phyloP scores from a whole-genome alignment of 2,113 vertebrate species.

The Bujurquina vittata region DNA sequence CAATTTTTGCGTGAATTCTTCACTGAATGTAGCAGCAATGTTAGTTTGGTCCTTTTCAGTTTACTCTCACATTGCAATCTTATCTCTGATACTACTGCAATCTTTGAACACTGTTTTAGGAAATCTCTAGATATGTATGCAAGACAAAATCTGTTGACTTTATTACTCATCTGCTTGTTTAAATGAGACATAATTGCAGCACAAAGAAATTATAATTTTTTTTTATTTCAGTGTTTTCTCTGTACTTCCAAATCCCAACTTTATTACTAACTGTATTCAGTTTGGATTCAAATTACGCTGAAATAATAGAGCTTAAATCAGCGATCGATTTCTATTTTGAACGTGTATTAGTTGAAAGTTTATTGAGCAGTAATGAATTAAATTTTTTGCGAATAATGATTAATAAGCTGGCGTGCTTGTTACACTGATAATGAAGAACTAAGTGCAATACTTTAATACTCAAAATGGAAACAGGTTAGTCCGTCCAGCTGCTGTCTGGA shows the following conservation, averaged over 20 bases:
- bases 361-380: conserved; percentile 6
- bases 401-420: not conserved
- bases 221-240: not conserved
- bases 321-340: not conserved
- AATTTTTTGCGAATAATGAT: conserved; percentile 12
- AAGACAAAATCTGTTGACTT: conserved; percentile 27
- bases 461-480: not conserved
- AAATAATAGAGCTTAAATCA: not conserved
- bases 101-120: not conserved
- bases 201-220: not conserved
- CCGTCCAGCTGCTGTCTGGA: not conserved
- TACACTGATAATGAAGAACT: not conserved
- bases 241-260: not conserved
- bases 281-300: not conserved
- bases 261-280: not conserved
- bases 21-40: not conserved
- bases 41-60: conserved; percentile 16
- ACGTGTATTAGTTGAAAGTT: not conserved
- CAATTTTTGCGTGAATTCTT: not conserved
- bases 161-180: conserved; percentile 10
- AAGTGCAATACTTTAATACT: not conserved
- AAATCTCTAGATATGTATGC: conserved; percentile 10
- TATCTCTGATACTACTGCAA: not conserved
- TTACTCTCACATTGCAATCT: not conserved
- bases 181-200: conserved; percentile 23